Evolutionary conservation across 2,113 vertebrate species (phyloP).

Genomic region (Chionis minor): DNA sequence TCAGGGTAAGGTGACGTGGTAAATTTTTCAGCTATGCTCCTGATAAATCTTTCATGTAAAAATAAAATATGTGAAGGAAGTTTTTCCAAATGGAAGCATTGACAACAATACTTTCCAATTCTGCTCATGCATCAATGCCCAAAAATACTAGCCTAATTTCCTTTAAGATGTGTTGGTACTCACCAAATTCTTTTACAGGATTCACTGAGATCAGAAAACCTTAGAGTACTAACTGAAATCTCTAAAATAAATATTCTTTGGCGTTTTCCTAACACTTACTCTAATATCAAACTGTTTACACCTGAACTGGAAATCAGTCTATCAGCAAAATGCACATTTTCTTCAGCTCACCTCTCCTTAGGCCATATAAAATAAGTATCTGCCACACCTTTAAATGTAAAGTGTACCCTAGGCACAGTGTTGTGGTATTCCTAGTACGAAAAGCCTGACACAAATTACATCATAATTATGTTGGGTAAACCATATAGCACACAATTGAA

Average conservation of each 20-base stretch:
- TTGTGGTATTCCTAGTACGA: background rate
- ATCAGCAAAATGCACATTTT: background rate
- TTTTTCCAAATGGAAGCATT: background rate
- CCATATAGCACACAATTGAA: constrained; percentile 83
- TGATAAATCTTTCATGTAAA: background rate
- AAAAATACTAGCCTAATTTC: background rate
- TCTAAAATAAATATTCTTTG: background rate
- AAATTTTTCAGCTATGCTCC: background rate
- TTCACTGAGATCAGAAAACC: background rate
- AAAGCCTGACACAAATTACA: background rate
- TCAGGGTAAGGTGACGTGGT: background rate
- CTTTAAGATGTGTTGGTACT: background rate
- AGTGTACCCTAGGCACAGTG: background rate
- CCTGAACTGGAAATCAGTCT: background rate
- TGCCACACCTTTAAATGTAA: background rate
- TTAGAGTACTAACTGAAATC: background rate
- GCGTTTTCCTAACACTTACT: background rate
- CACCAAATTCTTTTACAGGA: background rate
- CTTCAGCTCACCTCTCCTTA: background rate
- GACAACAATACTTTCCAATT: background rate
- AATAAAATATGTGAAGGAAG: background rate
- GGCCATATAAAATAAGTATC: background rate
- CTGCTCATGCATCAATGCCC: background rate
- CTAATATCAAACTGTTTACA: background rate
- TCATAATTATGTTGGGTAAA: constrained; percentile 72